Base-by-base conservation (phyloP, 2,888 invertebrate genomes). In the Polyommatus icarus region DNA sequence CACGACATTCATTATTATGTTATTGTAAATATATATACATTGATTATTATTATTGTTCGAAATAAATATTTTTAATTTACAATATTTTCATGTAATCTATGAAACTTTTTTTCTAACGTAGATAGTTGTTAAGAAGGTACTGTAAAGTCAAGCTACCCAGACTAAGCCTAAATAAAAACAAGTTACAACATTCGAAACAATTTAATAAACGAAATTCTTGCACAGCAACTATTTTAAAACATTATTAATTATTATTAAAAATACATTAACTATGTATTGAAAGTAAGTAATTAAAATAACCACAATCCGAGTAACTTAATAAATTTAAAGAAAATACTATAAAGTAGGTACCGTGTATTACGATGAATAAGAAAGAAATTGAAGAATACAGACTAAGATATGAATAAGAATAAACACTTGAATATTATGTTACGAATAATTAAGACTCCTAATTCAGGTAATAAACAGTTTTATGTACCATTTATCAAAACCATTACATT, bases 191-290 rank as follows among this genome's bases (percentile, higher is more conserved):
- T 75, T 75, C 46, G 29, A 75, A 75, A 75, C 75, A 75, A 75
- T 75, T 54, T 75, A 75, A 29, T 54, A 29, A 75, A 18, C 15
- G 20, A 75, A 36, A 75, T 54, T 54, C 29, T 75, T 75, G 50
- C 54, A 75, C 75, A 54, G 50, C 75, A 54, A 54, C 15, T n/a
- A 12, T 72, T n/a, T 46, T 46, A 4, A 46, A 72, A 36, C 8
- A 40, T 46, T 20, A 67, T 32, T 29, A 67, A 5, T 15, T 24
- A 24, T 24, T 24, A 24, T 24, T 24, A 67, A 67, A 20, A 67
- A 15, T 15, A 29, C 15, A 29, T 59, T n/a, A 24, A 18, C 29
- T 29, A 67, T 29, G 4, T 18, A 67, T 67, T 67, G 67, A 32
- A 24, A 24, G 24, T 24, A 24, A 67, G 24, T 24, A 67, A 32